Conservation (phyloP, 2,797 vertebrate genomes). For the Myiotriccus ornatus region DNA sequence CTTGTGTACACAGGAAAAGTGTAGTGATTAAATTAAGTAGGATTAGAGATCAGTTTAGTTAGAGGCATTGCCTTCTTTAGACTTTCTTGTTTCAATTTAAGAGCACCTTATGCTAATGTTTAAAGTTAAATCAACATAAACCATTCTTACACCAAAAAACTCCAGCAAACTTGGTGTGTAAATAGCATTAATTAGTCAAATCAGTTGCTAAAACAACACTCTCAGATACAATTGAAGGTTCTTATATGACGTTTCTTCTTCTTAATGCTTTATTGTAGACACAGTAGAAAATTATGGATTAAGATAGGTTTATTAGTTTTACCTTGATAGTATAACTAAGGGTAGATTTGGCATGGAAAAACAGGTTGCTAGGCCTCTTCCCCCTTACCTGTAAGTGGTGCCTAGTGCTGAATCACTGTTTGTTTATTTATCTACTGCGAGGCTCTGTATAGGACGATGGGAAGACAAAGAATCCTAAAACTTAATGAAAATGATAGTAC, state of each 20-base stretch:
- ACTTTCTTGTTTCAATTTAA: constrained; percentile 3
- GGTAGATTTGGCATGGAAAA: neutral
- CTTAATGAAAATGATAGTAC: neutral
- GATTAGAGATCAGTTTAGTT: constrained; percentile 6
- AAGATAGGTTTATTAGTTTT: neutral
- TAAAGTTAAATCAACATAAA: neutral
- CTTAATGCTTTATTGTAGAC: neutral
- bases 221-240: neutral
- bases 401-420: neutral
- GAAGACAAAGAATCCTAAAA: neutral
- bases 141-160: neutral
- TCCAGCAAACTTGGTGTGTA: neutral
- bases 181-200: constrained; percentile 11
- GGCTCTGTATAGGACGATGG: neutral
- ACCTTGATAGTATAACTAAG: neutral
- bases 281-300: neutral
- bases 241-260: neutral
- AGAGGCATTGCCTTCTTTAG: neutral
- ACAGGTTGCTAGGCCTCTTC: neutral
- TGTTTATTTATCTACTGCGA: neutral
- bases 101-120: neutral
- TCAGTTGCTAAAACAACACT: neutral
- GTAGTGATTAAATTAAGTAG: constrained; percentile 15
- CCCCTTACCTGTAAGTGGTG: neutral
- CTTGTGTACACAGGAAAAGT: neutral